Conservation (phyloP, 1,140 invertebrate genomes). For the Dendrolimus punctatus region DNA sequence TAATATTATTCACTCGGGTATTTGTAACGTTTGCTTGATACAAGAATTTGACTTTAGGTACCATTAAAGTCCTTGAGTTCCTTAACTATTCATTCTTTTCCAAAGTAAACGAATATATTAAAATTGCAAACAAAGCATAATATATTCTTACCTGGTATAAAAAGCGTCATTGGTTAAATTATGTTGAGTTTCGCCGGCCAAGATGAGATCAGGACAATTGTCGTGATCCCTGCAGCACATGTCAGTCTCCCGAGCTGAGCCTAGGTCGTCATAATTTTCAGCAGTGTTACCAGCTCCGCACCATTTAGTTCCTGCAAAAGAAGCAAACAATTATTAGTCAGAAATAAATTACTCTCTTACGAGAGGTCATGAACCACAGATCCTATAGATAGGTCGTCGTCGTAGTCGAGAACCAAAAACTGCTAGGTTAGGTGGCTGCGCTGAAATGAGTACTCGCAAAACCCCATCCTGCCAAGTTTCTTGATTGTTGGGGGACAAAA, state of each 20-base stretch:
- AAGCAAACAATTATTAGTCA: not conserved
- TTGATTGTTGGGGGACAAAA: too few species aligned
- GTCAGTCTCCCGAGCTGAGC: conserved; percentile 77
- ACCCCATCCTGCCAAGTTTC: too few species aligned
- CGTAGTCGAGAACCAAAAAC: too few species aligned
- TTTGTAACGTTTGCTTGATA: too few species aligned
- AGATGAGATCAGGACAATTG: conserved; percentile 78
- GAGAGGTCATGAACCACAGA: not conserved
- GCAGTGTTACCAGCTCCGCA: conserved; percentile 84
- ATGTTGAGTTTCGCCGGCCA: conserved; percentile 72
- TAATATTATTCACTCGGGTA: too few species aligned
- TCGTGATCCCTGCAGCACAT: conserved; percentile 86
- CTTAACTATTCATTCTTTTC: too few species aligned
- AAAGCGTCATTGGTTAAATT: conserved; percentile 76
- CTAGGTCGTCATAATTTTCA: conserved; percentile 79
- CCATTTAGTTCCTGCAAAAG: conserved; percentile 75
- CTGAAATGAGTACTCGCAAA: too few species aligned
- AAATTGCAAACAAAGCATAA: too few species aligned
- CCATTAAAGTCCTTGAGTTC: too few species aligned
- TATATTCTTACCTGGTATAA: conserved; percentile 68
- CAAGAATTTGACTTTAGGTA: too few species aligned
- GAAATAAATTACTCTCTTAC: not conserved
- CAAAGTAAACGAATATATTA: too few species aligned
- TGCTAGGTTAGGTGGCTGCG: too few species aligned
- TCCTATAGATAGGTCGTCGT: not conserved